Evolutionary conservation across 2,797 vertebrate genomes (phyloP).

Genomic region (Myotis findleyi): DNA sequence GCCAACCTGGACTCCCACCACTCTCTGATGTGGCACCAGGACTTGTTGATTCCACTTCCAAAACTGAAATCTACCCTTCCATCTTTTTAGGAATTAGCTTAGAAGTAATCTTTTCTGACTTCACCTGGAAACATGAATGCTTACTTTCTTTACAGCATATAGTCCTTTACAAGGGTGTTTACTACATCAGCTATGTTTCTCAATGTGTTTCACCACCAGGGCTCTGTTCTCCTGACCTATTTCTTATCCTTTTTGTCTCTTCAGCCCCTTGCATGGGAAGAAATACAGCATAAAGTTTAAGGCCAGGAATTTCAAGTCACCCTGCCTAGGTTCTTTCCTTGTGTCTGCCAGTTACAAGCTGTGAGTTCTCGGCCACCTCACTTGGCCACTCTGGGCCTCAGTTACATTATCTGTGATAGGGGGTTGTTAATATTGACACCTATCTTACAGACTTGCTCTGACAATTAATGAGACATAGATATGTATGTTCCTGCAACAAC

Average conservation of each 20-base stretch:
- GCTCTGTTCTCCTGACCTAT: background rate
- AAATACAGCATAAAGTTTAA: background rate
- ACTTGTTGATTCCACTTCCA: background rate
- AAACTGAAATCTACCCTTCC: background rate
- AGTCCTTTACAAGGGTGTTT: background rate
- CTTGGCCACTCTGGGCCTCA: background rate
- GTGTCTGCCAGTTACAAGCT: background rate
- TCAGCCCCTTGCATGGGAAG: background rate
- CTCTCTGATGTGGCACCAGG: background rate
- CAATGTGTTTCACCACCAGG: background rate
- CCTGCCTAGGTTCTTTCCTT: background rate
- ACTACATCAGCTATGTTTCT: background rate
- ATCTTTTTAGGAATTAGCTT: background rate
- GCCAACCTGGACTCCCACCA: background rate
- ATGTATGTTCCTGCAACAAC: background rate
- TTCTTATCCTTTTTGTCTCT: background rate
- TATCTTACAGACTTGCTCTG: background rate
- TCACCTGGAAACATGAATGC: background rate
- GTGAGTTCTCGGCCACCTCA: background rate
- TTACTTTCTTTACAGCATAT: background rate
- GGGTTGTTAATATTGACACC: background rate
- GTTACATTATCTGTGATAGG: background rate
- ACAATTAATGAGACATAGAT: background rate
- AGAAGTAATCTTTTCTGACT: background rate
- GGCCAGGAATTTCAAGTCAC: background rate